Evolutionary conservation across 2,797 vertebrate species (phyloP).

Genomic region (Phrynocephalus vlangalii): DNA sequence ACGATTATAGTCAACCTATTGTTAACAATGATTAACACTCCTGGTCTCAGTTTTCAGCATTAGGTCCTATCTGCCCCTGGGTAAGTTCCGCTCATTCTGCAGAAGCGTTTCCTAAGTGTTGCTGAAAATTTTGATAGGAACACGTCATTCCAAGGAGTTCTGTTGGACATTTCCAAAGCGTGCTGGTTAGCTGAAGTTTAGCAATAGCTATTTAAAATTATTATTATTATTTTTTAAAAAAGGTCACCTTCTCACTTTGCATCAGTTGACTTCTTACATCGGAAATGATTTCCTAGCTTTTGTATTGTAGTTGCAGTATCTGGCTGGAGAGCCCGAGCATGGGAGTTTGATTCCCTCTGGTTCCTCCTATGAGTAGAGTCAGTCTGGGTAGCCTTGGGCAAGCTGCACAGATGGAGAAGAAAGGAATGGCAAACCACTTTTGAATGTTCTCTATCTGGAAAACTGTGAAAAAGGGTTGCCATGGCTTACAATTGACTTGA

Average conservation of each 20-base stretch:
- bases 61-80: background rate
- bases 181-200: background rate
- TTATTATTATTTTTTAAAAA: background rate
- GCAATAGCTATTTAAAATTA: background rate
- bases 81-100: background rate
- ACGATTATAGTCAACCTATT: background rate
- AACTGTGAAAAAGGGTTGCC: too few species aligned
- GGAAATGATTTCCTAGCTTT: slow-evolving; percentile 9
- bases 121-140: background rate
- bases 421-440: too few species aligned
- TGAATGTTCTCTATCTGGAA: too few species aligned
- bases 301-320: background rate
- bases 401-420: too few species aligned
- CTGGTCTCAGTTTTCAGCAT: background rate
- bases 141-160: background rate
- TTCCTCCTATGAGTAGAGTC: too few species aligned
- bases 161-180: background rate
- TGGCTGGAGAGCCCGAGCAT: too few species aligned
- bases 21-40: background rate
- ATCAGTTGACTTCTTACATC: slow-evolving; percentile 20
- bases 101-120: background rate
- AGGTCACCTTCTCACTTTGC: background rate
- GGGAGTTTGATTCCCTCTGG: too few species aligned
- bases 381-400: too few species aligned
- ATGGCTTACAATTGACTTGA: too few species aligned